Base-by-base conservation (phyloP, 2,113 vertebrate species). In the Melanocharis versteri region DNA sequence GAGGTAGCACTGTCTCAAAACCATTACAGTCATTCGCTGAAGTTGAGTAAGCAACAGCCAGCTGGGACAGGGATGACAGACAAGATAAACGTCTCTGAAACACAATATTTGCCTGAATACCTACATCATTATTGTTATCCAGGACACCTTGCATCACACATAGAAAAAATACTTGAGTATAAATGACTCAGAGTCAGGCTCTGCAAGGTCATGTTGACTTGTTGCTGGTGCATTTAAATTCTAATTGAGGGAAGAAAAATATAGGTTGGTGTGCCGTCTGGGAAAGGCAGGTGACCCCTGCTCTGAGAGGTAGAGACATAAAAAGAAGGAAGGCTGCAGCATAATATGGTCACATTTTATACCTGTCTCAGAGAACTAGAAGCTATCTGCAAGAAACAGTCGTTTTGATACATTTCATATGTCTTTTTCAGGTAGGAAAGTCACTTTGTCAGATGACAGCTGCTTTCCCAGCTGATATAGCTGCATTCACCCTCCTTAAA, bases 391-490 rank as follows among this genome's bases (percentile, higher is more conserved):
- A 90, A 51, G 22, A 71, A 90, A 54, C 35, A 83, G 76, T 71
- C 54, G 9, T 93, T 92, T 90, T 94, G 90, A 83, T 93, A 53
- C 47, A 78, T 76, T 91, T 91, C 35, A 30, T 61, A 44, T 30
- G 64, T 78, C 64, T 96, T 93, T 84, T 94, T 89, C 75, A 83
- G 87, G 73, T 69, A 68, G 53, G 27, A 90, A 91, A 90, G 27
- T 45, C 48, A 89, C 61, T 91, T 93, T 90, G 73, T 88, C 30
- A 90, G 76, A 65, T 79, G 82, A 86, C 79, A 95, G 50, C 18
- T 3, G 3, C 88, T 94, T 88, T 79, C 33, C 69, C 31, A 40
- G 76, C 31, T 94, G 89, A 90, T 87, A 75, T 31, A 83, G 69
- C 42, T 93, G 51, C 40, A 88, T 65, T 94, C 89, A 86, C 40